Evolutionary conservation across 1,140 invertebrate genomes (phyloP).

Genomic region (Druon quercuslanigerum): DNA sequence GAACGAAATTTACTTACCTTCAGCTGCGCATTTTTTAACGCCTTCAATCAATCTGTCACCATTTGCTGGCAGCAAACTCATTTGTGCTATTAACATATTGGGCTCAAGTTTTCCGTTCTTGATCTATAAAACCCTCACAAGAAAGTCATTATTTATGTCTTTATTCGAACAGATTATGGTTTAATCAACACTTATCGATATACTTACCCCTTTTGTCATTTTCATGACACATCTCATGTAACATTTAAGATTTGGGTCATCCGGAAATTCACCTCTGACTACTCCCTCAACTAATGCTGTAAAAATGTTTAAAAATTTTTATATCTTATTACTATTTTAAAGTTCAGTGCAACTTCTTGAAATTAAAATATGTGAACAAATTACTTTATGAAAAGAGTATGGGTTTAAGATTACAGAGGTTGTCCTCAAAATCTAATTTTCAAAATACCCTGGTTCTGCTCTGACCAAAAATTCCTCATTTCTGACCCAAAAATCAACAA

Average conservation of each 20-base stretch:
- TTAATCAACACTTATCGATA: background rate
- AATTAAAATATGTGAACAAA: too few species aligned
- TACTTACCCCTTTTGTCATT: conserved; percentile 10
- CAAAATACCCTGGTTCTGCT: too few species aligned
- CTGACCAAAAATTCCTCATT: too few species aligned
- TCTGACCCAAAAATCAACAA: too few species aligned
- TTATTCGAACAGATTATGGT: background rate
- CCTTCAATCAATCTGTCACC: background rate
- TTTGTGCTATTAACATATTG: background rate
- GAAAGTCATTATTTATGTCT: background rate
- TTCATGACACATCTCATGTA: background rate
- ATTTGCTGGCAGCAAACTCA: background rate
- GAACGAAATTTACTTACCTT: background rate
- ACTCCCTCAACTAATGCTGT: background rate
- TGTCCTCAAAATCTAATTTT: too few species aligned
- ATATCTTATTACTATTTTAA: too few species aligned
- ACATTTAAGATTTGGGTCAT: conserved; percentile 8
- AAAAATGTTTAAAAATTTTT: background rate
- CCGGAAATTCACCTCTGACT: background rate
- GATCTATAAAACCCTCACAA: background rate
- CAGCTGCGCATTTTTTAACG: background rate
- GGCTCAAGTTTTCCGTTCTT: background rate
- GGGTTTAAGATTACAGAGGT: too few species aligned
- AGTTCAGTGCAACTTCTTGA: too few species aligned
- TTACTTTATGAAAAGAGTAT: too few species aligned